phyloP scores from a whole-genome alignment of 1,140 invertebrate genomes.

The Battus philenor region DNA sequence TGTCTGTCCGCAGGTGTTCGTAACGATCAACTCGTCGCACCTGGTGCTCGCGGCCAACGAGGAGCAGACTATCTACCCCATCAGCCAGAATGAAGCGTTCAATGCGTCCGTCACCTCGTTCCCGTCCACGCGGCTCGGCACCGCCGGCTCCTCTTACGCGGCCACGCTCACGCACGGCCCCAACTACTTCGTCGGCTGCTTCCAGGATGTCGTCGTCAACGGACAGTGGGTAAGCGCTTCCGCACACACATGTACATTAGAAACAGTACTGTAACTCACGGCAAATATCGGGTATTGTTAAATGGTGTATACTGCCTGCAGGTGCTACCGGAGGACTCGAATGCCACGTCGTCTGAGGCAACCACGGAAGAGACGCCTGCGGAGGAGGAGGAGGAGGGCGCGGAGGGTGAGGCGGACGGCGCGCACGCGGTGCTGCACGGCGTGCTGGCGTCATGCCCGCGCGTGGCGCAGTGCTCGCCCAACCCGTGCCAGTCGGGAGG shows the following conservation, averaged over 20 bases:
- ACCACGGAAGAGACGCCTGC: constrained; percentile 19
- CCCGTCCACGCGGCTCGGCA: constrained; percentile 87
- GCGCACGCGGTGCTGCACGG: constrained; percentile 41
- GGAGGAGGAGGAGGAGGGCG: constrained; percentile 10
- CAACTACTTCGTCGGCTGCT: constrained; percentile 91
- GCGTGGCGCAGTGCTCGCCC: constrained; percentile 87
- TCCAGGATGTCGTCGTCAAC: constrained; percentile 93
- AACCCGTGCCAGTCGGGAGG: constrained; percentile 93
- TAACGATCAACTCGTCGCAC: constrained; percentile 90
- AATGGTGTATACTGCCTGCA: constrained; percentile 17
- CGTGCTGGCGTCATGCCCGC: constrained; percentile 82
- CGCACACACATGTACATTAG: not conserved
- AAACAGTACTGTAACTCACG: too few relatives aligned
- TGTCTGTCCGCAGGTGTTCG: constrained; percentile 85
- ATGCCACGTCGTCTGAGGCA: constrained; percentile 21
- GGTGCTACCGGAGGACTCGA: constrained; percentile 47
- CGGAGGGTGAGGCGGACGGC: constrained; percentile 17
- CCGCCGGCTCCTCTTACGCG: constrained; percentile 81
- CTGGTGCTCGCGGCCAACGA: constrained; percentile 90
- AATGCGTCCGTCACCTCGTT: constrained; percentile 87
- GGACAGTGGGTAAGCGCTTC: constrained; percentile 78
- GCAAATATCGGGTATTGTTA: too few relatives aligned
- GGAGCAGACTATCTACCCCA: constrained; percentile 92
- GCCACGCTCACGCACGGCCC: constrained; percentile 82
- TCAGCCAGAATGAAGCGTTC: constrained; percentile 85